These are phyloP conservation scores for Todiramphus saurophagus DNA, from an alignment of 2,113 vertebrate species.

Conservation along the genomic window DNA sequence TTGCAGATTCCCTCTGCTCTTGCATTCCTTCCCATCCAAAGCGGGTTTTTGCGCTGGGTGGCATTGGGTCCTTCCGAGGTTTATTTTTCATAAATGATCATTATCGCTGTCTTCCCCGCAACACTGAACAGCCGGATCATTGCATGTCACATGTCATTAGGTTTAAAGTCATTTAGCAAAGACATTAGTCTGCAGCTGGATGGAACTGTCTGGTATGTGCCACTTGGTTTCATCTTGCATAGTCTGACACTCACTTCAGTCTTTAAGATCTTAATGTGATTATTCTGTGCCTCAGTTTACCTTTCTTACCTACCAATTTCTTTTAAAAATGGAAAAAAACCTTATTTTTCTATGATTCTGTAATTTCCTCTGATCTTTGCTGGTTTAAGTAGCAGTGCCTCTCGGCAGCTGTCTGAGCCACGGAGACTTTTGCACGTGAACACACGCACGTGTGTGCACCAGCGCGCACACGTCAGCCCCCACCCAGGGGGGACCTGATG, in stretches of 20 bases:
- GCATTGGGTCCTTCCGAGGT: background rate
- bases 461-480: too few relatives aligned
- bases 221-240: background rate
- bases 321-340: background rate
- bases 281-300: background rate
- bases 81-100: background rate
- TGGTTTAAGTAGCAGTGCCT: background rate
- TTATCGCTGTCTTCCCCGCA: background rate
- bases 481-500: background rate
- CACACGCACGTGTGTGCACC: background rate
- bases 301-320: background rate
- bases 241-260: background rate
- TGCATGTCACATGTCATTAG: background rate
- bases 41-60: background rate
- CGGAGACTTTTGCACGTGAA: accelerated
- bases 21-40: background rate
- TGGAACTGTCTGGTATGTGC: background rate
- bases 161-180: background rate
- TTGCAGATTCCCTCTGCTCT: background rate
- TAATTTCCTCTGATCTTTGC: background rate
- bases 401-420: background rate
- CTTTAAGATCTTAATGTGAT: background rate
- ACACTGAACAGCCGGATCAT: background rate
- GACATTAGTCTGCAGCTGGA: background rate
- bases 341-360: too few relatives aligned